Percentiles rank a stretch among this genome's conserved stretches.
phyloP scores from a whole-genome alignment of 2,113 vertebrate genomes.

The Oncorhynchus kisutch region DNA sequence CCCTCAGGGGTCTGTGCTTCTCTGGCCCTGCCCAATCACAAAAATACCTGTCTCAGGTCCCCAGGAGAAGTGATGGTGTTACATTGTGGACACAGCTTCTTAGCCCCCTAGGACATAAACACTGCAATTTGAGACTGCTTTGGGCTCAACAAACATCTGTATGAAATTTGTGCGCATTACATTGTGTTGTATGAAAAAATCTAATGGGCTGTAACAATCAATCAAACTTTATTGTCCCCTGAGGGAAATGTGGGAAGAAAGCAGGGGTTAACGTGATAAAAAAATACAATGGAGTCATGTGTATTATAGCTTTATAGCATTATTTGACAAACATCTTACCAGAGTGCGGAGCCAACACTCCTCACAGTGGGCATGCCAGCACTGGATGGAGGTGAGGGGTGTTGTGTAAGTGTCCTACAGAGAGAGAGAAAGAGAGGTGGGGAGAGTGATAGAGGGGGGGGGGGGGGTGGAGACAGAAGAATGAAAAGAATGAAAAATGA shows the following conservation, averaged over 20 bases:
- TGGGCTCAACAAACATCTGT: background rate
- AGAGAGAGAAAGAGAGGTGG: background rate
- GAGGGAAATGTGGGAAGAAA: background rate
- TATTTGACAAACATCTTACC: constrained; percentile 56
- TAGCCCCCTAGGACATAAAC: constrained; percentile 69
- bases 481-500: background rate
- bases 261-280: background rate
- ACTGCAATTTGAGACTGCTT: background rate
- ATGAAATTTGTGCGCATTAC: background rate
- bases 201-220: too few species aligned
- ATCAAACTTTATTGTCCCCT: too few species aligned
- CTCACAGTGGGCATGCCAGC: constrained; percentile 84
- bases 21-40: constrained; percentile 58
- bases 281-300: background rate
- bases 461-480: background rate
- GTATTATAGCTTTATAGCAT: background rate
- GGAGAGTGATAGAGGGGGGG: background rate
- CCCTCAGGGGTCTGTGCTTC: background rate
- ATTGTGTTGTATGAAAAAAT: too few species aligned
- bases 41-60: constrained; percentile 79
- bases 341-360: constrained; percentile 81
- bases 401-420: constrained; percentile 75
- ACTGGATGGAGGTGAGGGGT: constrained; percentile 81
- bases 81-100: constrained; percentile 82
- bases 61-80: constrained; percentile 82